phyloP scores from a whole-genome alignment of 2,797 vertebrate species.

The Caiman crocodilus region DNA sequence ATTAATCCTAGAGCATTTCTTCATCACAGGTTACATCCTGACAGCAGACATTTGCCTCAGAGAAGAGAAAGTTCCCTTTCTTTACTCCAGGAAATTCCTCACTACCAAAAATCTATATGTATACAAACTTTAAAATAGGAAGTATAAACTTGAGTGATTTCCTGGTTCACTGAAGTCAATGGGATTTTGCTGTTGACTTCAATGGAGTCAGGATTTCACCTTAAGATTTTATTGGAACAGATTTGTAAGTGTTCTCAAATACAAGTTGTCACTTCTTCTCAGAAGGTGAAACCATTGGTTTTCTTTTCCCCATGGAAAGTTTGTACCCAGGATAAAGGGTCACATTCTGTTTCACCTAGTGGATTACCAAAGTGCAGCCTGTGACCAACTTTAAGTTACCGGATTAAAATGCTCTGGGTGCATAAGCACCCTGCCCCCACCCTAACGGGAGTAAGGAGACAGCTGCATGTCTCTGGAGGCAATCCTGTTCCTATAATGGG shows the following conservation, averaged over 20 bases:
- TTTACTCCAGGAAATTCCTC: neutral
- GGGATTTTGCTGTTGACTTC: neutral
- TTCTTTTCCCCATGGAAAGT: neutral
- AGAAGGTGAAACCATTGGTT: neutral
- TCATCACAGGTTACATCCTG: slow-evolving; percentile 23
- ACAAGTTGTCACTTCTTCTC: neutral
- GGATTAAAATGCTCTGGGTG: no score
- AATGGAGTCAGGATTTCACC: slow-evolving; percentile 2
- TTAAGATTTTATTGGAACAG: neutral
- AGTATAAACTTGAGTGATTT: neutral
- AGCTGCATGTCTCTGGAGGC: no score
- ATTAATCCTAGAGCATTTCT: slow-evolving; percentile 50
- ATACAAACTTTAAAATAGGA: neutral
- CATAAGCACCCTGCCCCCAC: no score
- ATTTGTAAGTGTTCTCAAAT: neutral
- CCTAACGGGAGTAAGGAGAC: no score
- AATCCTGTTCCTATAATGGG: no score
- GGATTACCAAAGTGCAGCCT: no score
- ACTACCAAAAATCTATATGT: neutral
- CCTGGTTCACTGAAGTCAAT: neutral
- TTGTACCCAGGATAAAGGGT: neutral
- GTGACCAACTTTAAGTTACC: no score
- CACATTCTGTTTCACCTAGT: no score
- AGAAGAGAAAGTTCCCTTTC: slow-evolving; percentile 40
- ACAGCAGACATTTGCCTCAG: slow-evolving; percentile 18